Conservation (phyloP, 2,888 invertebrate species). For the Erebia epiphron region DNA sequence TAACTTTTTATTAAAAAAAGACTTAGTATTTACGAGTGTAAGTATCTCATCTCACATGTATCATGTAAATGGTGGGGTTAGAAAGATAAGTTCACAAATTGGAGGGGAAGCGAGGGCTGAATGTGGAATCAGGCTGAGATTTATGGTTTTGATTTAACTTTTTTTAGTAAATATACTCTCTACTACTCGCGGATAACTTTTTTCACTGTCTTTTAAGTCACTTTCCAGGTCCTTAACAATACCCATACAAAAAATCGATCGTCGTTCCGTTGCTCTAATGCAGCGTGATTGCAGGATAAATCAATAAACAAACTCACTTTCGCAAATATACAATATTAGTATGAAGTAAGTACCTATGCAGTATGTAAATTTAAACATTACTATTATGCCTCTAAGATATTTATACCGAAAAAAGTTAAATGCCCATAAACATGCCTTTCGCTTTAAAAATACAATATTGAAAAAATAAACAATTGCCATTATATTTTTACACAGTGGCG, state of each 20-base stretch:
- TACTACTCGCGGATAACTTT: no score
- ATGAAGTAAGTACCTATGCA: no score
- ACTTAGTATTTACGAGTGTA: background rate
- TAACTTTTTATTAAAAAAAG: background rate
- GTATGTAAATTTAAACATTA: no score
- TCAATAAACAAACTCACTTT: no score
- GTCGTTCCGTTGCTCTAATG: no score
- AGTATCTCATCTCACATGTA: slow-evolving; percentile 9
- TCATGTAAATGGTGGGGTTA: slow-evolving; percentile 24
- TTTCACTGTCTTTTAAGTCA: no score
- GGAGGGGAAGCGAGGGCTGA: slow-evolving; percentile 35
- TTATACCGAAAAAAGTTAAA: background rate
- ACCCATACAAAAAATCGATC: no score
- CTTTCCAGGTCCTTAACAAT: no score
- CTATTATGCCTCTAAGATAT: no score
- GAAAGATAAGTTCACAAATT: slow-evolving; percentile 37
- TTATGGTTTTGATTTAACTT: slow-evolving; percentile 20
- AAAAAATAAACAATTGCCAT: slow-evolving; percentile 1
- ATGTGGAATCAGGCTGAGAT: slow-evolving; percentile 34
- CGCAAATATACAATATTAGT: no score
- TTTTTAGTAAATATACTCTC: background rate
- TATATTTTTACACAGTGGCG: background rate
- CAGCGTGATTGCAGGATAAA: no score
- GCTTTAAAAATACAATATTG: background rate
- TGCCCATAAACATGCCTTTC: background rate